phyloP scores from a whole-genome alignment of 2,797 vertebrate species.

The Sebastes variabilis region DNA sequence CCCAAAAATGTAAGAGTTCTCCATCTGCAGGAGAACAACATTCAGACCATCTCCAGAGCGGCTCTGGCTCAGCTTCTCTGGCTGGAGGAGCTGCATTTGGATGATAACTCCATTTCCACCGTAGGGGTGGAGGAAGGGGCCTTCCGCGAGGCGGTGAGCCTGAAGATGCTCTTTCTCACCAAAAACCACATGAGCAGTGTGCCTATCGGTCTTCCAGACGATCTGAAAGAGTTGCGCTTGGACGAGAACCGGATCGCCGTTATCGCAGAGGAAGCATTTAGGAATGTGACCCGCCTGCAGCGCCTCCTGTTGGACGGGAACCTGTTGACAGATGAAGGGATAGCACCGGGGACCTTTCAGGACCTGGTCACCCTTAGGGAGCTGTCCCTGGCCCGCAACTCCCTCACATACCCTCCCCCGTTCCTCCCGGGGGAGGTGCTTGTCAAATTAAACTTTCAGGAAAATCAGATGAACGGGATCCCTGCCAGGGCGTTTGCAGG shows the following conservation, averaged over 20 bases:
- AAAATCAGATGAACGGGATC: constrained; percentile 94
- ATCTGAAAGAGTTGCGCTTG: constrained; percentile 90
- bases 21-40: constrained; percentile 97
- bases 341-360: constrained; percentile 90
- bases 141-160: constrained; percentile 91
- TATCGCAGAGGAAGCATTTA: constrained; percentile 91
- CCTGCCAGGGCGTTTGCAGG: constrained; percentile 88
- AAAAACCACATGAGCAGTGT: constrained; percentile 96
- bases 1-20: constrained; percentile 92
- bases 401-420: constrained; percentile 88
- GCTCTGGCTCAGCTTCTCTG: constrained; percentile 91
- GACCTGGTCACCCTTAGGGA: constrained; percentile 91
- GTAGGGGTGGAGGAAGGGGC: constrained; percentile 95
- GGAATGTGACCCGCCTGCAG: constrained; percentile 90
- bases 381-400: constrained; percentile 92
- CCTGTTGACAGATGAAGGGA: constrained; percentile 92
- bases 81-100: constrained; percentile 92
- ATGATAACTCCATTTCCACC: constrained; percentile 96
- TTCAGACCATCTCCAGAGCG: constrained; percentile 92
- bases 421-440: constrained; percentile 89
- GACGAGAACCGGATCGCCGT: constrained; percentile 94
- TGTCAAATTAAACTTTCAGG: constrained; percentile 91
- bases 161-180: constrained; percentile 93
- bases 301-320: constrained; percentile 93
- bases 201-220: constrained; percentile 91